phyloP scores from a whole-genome alignment of 2,888 invertebrate species.

The Enoplolaimus lenunculus region DNA sequence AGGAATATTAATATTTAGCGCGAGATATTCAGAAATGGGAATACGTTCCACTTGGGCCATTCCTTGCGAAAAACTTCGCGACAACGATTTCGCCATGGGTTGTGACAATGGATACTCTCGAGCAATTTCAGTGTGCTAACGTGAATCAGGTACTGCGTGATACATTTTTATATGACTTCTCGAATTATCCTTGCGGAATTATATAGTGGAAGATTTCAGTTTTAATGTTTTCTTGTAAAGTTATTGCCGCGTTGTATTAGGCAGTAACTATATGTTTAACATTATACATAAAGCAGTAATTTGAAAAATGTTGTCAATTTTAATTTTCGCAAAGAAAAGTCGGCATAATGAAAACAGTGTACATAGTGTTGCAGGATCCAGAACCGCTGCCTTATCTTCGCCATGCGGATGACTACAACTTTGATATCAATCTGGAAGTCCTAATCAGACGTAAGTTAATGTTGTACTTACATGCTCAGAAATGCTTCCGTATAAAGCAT shows the following conservation, averaged over 20 bases:
- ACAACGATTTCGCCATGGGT: slow-evolving; percentile 95
- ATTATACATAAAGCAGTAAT: too few species aligned
- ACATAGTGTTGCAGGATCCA: slow-evolving; percentile 58
- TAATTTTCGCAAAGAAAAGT: too few species aligned
- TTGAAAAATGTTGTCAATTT: too few species aligned
- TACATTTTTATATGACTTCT: too few species aligned
- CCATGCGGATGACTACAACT: slow-evolving; percentile 72
- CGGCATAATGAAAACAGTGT: too few species aligned
- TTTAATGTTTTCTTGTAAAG: too few species aligned
- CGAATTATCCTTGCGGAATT: neutral
- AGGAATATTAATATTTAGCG: too few species aligned
- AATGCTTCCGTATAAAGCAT: too few species aligned
- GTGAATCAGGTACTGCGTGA: slow-evolving; percentile 47
- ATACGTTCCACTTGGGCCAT: slow-evolving; percentile 91
- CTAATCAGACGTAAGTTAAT: slow-evolving; percentile 59
- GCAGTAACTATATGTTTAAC: too few species aligned
- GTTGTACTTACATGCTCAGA: too few species aligned
- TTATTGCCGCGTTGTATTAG: too few species aligned
- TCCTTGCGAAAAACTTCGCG: slow-evolving; percentile 84
- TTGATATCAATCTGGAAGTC: slow-evolving; percentile 79
- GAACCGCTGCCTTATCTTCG: slow-evolving; percentile 70
- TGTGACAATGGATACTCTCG: slow-evolving; percentile 77
- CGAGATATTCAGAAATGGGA: slow-evolving; percentile 99
- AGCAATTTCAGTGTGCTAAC: slow-evolving; percentile 69
- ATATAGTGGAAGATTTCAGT: neutral